These are phyloP conservation scores for Trichopoda pennipes DNA, from an alignment of 2,888 invertebrate species.

Conservation along the genomic window DNA sequence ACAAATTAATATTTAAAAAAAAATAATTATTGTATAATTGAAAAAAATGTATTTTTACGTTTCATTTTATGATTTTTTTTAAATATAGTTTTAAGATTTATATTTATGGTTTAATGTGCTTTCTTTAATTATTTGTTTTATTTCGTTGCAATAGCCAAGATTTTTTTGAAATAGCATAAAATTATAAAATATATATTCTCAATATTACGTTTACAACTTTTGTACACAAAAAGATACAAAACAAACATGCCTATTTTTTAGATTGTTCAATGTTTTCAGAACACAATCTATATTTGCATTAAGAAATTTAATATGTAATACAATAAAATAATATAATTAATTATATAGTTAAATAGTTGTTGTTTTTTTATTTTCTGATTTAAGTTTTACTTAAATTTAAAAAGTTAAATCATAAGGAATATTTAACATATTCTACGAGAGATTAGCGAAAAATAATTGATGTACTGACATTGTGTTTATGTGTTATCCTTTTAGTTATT, in stretches of 20 bases:
- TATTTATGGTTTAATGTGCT: constrained; percentile 42
- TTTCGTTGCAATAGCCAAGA: constrained; percentile 54
- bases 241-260: constrained; percentile 42
- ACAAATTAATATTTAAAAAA: constrained; percentile 19
- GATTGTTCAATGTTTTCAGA: constrained; percentile 42
- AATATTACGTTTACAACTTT: constrained; percentile 40
- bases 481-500: no score
- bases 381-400: no score
- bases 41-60: constrained; percentile 21
- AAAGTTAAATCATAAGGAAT: no score
- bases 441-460: no score
- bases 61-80: constrained; percentile 14
- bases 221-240: constrained; percentile 34
- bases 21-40: constrained; percentile 38
- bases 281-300: constrained; percentile 40
- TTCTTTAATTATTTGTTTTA: constrained; percentile 25
- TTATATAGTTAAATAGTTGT: not conserved
- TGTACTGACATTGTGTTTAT: no score
- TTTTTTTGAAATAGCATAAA: constrained; percentile 36
- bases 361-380: not conserved
- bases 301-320: constrained; percentile 38
- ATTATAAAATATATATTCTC: constrained; percentile 19
- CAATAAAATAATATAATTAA: constrained; percentile 43
- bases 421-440: not conserved
- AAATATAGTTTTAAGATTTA: constrained; percentile 34